phyloP scores from a whole-genome alignment of 2,113 vertebrate species.

The Atrichornis clamosus region DNA sequence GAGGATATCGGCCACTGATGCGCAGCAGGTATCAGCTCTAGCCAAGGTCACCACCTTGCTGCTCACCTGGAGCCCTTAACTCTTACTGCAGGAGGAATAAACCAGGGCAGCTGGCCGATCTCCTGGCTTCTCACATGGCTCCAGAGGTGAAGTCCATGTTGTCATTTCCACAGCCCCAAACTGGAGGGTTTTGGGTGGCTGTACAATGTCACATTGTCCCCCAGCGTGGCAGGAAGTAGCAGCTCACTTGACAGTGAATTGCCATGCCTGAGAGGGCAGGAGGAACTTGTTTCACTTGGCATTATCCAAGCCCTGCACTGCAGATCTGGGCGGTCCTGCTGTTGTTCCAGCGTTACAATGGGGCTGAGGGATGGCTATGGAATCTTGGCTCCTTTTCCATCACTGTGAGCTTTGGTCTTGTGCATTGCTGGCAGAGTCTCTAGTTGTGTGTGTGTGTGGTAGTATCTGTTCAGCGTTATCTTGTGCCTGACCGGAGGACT shows the following conservation, averaged over 20 bases:
- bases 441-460: not conserved
- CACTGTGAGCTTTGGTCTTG: not conserved
- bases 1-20: not conserved
- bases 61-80: not conserved
- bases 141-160: not conserved
- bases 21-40: not conserved
- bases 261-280: not conserved
- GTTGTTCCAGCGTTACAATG: not conserved
- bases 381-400: not conserved
- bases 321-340: not conserved
- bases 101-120: accelerated
- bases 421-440: not conserved
- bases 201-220: not conserved
- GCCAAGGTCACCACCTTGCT: not conserved
- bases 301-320: not conserved
- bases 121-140: not conserved
- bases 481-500: not conserved
- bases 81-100: not conserved
- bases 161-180: not conserved
- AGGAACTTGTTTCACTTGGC: not conserved
- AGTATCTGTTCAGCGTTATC: not conserved
- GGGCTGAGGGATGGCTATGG: not conserved
- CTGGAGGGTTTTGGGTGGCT: not conserved
- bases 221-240: not conserved
- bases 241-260: accelerated